Percentiles rank a stretch among this genome's conserved stretches.
These are phyloP conservation scores for Lutraria lutraria DNA, from an alignment of 2,888 invertebrate species.

Conservation along the genomic window DNA sequence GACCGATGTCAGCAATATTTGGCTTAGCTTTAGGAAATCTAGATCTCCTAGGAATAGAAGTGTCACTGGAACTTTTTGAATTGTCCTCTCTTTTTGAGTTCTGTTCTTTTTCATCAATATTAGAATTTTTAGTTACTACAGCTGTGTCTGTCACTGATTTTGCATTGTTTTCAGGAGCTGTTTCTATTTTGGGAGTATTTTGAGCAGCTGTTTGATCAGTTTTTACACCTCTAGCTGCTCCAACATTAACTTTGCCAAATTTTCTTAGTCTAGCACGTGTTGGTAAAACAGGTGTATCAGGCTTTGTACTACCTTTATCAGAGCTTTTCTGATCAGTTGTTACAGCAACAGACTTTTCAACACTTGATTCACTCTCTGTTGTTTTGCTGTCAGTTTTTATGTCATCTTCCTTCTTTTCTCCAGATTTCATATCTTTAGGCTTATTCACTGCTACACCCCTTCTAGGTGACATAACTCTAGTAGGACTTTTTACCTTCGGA, in stretches of 20 bases:
- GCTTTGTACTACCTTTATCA: background rate
- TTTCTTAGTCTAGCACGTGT: constrained; percentile 55
- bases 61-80: background rate
- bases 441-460: background rate
- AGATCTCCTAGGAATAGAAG: constrained; percentile 48
- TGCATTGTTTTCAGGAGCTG: background rate
- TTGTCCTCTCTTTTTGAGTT: constrained; percentile 16
- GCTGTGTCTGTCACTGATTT: background rate
- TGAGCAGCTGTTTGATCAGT: background rate
- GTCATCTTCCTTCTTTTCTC: background rate
- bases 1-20: constrained; percentile 71
- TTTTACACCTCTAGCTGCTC: constrained; percentile 35
- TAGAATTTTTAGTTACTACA: background rate
- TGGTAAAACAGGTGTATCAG: constrained; percentile 21
- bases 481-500: constrained; percentile 27
- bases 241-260: constrained; percentile 62
- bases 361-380: background rate
- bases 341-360: background rate
- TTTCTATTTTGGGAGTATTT: background rate
- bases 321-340: background rate
- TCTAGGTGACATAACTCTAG: constrained; percentile 7
- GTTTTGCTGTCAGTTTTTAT: background rate
- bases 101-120: background rate
- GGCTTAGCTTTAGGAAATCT: constrained; percentile 77
- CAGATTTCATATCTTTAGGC: background rate